Evolutionary conservation across 2,888 invertebrate species (phyloP), one percentile per base, ranked within the genome.

Genomic region (Thecophora atra): DNA sequence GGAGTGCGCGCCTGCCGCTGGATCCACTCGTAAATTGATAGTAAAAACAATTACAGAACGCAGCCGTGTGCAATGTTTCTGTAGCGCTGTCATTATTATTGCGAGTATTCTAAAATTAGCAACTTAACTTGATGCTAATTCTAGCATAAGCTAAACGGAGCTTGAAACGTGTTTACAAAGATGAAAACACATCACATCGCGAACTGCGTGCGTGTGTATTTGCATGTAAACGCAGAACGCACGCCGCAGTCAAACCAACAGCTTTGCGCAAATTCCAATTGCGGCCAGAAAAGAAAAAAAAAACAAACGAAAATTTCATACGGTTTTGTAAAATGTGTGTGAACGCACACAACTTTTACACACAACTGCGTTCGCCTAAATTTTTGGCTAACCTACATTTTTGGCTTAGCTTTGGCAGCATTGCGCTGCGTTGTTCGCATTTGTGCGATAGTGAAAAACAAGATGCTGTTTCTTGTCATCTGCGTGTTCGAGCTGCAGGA

Each of bases 191-290:
- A 15, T 30, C 30, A 37, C 37, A 37, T 11, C 1, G 37, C 37
- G 37, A 51, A 44, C 24, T 17, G 24, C 15, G 26, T 26, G 26
- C 11, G 26, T 67, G 15, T 26, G 26, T 64, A 13, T 66, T 52
- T 52, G 66, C 24, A 19, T 58, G 51, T 65, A 26, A 42, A 51
- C 52, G 24, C 47, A 24, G 3, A 19, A 19, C 8, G 47, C 56
- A 28, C 28, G 47, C 24, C 28, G 24, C 58, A 26, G 58, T 58
- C 17, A 28, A 58, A 17, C 17, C 28, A 15, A 71, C 44, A 71
- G 51, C 52, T 75, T 65, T 74, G 75, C 75, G 75, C 75, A 76
- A 73, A 74, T 73, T 70, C 73, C 68, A 37, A 64, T 63, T 37
- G 70, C 56, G 60, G 71, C 75, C 75, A 74, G 51, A 26, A 60